Base-by-base conservation (phyloP, 2,797 vertebrate species). In the Melanotaenia trifasciata region DNA sequence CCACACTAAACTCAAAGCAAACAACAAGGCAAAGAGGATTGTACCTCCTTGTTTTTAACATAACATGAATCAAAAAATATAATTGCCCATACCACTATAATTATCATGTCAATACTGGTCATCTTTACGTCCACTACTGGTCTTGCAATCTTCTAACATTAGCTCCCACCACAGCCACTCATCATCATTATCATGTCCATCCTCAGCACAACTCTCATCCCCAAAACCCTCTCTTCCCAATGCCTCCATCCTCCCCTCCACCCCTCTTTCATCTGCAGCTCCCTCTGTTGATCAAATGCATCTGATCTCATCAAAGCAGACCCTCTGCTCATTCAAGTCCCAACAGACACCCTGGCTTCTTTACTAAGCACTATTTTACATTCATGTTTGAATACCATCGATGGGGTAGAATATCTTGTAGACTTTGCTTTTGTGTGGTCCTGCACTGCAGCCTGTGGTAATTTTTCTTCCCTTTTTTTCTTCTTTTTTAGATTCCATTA, bases 251-350 rank as follows among this genome's bases (percentile, higher is more conserved):
- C 61, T 36, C 68, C 65, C 78, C 58, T 35, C 60, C 79, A 33
- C 56, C 74, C 81, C 54, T 70, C 89, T 92, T 92, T 91, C 85
- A 92, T 92, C 92, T 81, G 67, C 82, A 85, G 82, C 89, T 92
- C 89, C 85, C 88, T 90, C 90, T 92, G 90, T 92, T 93, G 88
- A 92, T 92, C 90, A 92, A 91, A 91, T 92, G 87, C 91, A 91
- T 91, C 86, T 90, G 91, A 91, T 89, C 92, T 92, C 92, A 93
- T 93, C 90, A 93, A 93, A 93, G 90, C 90, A 24, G 86, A 87
- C 89, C 89, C 90, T 89, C 87, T 90, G 90, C 92, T 91, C 83
- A 92, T 88, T 91, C 88, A 91, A 90, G 87, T 90, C 90, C 86
- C 90, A 81, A 66, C 87, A 92, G 91, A 92, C 90, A 86, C 64